Evolutionary conservation across 1,140 invertebrate species (phyloP), one percentile per base, ranked within the genome.

Genomic region (Homalodisca vitripennis): DNA sequence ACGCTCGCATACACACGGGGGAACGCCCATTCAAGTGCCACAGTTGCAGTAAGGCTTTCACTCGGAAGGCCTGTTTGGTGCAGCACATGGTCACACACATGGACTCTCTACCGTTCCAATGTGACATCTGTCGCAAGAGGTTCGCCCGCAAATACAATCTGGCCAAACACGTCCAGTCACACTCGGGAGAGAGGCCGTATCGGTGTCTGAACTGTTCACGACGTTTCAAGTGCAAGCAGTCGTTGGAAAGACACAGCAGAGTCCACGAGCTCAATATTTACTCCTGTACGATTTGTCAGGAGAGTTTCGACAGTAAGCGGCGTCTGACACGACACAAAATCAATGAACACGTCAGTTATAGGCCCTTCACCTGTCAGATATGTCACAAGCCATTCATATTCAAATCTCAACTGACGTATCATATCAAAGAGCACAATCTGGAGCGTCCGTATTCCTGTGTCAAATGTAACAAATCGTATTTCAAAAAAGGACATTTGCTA

Each of bases 1-100:
- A 63, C 24, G 31, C 27, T 24, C 32, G 63, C 13, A 46, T 31
- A 0, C 92, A 94, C 77, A 92, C 88, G 0, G 89, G 90, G 29
- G 88, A 92, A 79, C 79, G 90, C 0, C 90, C 92, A 0, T 87
- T 88, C 65, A 85, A 88, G 74, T 94, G 92, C 75, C 79, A 85
- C 1, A 78, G 86, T 0, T 94, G 92, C 75, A 79, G 83, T 32
- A 88, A 91, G 1, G 88, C 86, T 0, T 94, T 94, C 79, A 27
- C 63, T 24, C 63, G 63, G 3, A 66, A 66, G 32, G 10, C 34
- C 20, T 66, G 63, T 47, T 17, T 66, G 10, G 20, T 46, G 6
- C 6, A n/a, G 13, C 63, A 66, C 26, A 66, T 46, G 24, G 20
- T 66, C 6, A 66, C 41, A 1, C 63, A 66, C 32, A 26, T 34